These are phyloP conservation scores for Pagetopsis macropterus DNA, from an alignment of 2,797 vertebrate genomes.

Conservation along the genomic window DNA sequence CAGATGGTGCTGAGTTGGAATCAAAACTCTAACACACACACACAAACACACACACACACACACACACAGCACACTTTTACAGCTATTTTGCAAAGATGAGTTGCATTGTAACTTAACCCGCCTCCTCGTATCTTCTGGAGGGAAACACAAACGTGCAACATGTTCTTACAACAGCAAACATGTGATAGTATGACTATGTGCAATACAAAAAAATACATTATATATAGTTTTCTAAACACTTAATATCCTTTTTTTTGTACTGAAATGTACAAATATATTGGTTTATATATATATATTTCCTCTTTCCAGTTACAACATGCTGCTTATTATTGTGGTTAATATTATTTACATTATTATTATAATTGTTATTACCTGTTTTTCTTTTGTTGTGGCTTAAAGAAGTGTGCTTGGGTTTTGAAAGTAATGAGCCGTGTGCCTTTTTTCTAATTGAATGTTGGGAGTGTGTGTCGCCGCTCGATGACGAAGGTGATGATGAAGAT, in stretches of 20 bases:
- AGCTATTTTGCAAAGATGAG: constrained; percentile 48
- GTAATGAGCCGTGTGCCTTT: constrained; percentile 78
- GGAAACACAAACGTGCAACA: constrained; percentile 43
- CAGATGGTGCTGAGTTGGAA: neutral
- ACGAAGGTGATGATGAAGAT: neutral
- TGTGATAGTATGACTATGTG: constrained; percentile 91
- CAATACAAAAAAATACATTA: constrained; percentile 88
- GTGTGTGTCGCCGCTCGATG: constrained; percentile 11
- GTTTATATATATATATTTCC: constrained; percentile 86
- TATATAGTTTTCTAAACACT: constrained; percentile 84
- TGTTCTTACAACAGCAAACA: constrained; percentile 83
- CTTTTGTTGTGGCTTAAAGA: constrained; percentile 68
- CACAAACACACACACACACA: constrained; percentile 6
- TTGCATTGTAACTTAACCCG: constrained; percentile 42
- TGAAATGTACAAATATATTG: constrained; percentile 86
- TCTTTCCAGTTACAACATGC: constrained; percentile 90
- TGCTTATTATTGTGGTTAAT: constrained; percentile 90
- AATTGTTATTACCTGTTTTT: constrained; percentile 68
- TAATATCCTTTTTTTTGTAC: constrained; percentile 73
- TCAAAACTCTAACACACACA: constrained; percentile 11
- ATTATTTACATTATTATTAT: constrained; percentile 79
- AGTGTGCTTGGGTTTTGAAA: constrained; percentile 79
- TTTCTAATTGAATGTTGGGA: constrained; percentile 81
- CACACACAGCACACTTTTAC: constrained; percentile 21
- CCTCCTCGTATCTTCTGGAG: constrained; percentile 39